These are phyloP conservation scores for Saguinus imperator DNA, from an alignment of 2,113 vertebrate species.

Conservation along the genomic window DNA sequence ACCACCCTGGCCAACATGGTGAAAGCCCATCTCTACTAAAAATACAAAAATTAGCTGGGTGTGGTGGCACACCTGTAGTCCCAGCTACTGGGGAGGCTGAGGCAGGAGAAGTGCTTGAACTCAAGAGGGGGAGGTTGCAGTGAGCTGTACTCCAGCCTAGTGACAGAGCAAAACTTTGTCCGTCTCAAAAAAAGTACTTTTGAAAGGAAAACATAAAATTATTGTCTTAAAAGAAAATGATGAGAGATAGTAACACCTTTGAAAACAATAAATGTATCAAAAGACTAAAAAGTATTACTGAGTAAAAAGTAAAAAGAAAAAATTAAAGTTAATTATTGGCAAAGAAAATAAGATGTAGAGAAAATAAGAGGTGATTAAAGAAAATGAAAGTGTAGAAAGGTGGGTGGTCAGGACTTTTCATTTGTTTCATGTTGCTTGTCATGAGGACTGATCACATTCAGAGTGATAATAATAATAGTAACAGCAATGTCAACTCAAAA, in stretches of 20 bases:
- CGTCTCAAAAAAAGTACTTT: not conserved
- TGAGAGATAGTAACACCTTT: not conserved
- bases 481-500: not conserved
- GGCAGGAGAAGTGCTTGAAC: too few species aligned
- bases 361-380: not conserved
- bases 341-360: not conserved
- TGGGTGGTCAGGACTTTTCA: not conserved
- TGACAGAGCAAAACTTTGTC: too few species aligned
- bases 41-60: too few species aligned
- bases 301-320: not conserved
- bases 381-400: not conserved
- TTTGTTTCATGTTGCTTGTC: not conserved
- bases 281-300: not conserved
- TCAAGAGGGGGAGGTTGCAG: too few species aligned
- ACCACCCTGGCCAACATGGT: too few species aligned
- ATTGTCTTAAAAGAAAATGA: not conserved
- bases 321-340: not conserved
- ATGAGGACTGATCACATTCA: not conserved
- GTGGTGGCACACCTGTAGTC: too few species aligned
- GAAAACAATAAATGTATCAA: not conserved
- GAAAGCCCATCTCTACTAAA: too few species aligned
- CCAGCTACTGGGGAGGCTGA: too few species aligned
- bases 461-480: not conserved
- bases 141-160: too few species aligned
- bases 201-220: not conserved